phyloP scores from a whole-genome alignment of 2,888 invertebrate genomes.

The Lobophora halterata region DNA sequence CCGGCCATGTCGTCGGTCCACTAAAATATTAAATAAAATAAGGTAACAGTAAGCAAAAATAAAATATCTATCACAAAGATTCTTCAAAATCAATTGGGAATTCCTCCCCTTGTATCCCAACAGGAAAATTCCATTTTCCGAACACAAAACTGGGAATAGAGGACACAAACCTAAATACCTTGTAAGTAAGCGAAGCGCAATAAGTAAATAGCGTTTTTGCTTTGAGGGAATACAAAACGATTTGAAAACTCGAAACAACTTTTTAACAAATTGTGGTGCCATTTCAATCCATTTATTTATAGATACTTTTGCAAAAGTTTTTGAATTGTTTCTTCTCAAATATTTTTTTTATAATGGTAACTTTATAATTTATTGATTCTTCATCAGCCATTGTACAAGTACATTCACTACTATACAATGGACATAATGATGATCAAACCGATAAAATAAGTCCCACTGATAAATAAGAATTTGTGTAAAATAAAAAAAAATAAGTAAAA shows the following conservation, averaged over 20 bases:
- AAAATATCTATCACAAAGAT: slow-evolving; percentile 55
- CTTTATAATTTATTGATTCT: too few relatives aligned
- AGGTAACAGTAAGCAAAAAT: slow-evolving; percentile 51
- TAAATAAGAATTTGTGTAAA: too few relatives aligned
- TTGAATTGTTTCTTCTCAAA: too few relatives aligned
- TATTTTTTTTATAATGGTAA: too few relatives aligned
- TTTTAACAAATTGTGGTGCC: slow-evolving; percentile 50
- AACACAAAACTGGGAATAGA: slow-evolving; percentile 69
- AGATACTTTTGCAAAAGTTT: too few relatives aligned
- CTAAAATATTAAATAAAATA: slow-evolving; percentile 31
- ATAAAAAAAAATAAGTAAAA: too few relatives aligned
- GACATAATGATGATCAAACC: too few relatives aligned
- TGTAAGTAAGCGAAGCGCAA: slow-evolving; percentile 77
- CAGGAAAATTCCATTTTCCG: slow-evolving; percentile 77
- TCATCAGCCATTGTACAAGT: too few relatives aligned
- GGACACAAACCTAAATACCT: slow-evolving; percentile 74
- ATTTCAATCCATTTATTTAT: slow-evolving; percentile 6
- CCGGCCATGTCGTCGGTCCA: too few relatives aligned
- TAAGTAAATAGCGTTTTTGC: slow-evolving; percentile 73
- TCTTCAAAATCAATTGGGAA: slow-evolving; percentile 70
- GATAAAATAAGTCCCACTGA: too few relatives aligned
- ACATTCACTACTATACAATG: too few relatives aligned
- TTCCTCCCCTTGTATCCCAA: slow-evolving; percentile 61
- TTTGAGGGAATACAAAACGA: slow-evolving; percentile 66
- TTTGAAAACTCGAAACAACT: slow-evolving; percentile 59